Percentiles rank a stretch among this genome's conserved stretches.
These are phyloP conservation scores for Tenualosa ilisha DNA, from an alignment of 2,797 vertebrate genomes.

Conservation along the genomic window DNA sequence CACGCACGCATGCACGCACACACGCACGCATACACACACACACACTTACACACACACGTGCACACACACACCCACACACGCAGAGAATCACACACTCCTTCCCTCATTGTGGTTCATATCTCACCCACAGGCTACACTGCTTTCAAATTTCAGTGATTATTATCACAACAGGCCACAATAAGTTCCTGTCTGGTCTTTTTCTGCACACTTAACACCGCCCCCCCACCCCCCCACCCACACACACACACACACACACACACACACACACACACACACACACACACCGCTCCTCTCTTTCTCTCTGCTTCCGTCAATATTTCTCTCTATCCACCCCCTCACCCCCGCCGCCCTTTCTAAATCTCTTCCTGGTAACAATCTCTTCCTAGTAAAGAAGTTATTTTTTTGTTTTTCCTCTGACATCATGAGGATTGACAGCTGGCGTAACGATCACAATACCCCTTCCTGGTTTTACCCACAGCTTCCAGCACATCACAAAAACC, in stretches of 20 bases:
- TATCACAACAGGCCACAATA: not conserved
- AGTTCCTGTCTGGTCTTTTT: conserved; percentile 8
- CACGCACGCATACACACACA: not conserved
- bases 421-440: not conserved
- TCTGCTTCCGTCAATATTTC: not conserved
- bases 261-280: not conserved
- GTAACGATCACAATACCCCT: not conserved
- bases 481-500: not conserved
- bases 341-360: not conserved
- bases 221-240: not conserved
- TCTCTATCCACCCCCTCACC: not conserved
- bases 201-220: not conserved
- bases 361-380: not conserved
- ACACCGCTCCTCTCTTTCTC: not conserved
- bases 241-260: not conserved
- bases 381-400: not conserved
- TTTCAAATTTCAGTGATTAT: not conserved
- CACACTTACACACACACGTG: not conserved
- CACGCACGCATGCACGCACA: not conserved
- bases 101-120: not conserved
- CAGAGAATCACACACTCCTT: not conserved
- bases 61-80: not conserved
- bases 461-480: conserved; percentile 3
- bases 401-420: not conserved
- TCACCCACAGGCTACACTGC: not conserved